Evolutionary conservation across 2,888 invertebrate genomes (phyloP), one percentile per base, ranked within the genome.

Genomic region (Automeris io): DNA sequence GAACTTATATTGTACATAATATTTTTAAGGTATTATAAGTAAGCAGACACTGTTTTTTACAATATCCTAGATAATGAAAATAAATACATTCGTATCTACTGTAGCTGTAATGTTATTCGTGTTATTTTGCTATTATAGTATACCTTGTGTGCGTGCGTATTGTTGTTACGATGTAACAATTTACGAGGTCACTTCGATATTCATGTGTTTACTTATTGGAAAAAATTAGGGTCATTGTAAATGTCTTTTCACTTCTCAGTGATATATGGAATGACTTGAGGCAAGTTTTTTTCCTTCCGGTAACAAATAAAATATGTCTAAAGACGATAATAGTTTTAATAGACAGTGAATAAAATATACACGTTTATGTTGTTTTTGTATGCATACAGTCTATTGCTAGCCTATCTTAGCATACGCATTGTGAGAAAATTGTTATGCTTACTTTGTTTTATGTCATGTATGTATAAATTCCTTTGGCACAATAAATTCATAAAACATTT

Each of bases 381-480:
- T 7, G 54, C 46, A 47, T 60, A 60, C 55, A 29, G 61, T 64
- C 51, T 63, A 22, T 66, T 73, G 77, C 78, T 76, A 72, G 68
- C 68, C 61, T 68, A 61, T 63, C 71, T 71, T 72, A 74, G 75
- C 78, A 79, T 76, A 64, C 57, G 70, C 71, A 74, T 74, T 74
- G 75, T 67, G 70, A 75, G 75, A 58, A 70, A 68, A 73, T 80
- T 73, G 70, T 76, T 80, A 78, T 80, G 83, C 83, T 85, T 85
- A 78, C 78, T 83, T 86, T 82, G 78, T 82, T 86, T 83, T 80
- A 81, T 81, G 80, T 82, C 79, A 81, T 78, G 72, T 80, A 82
- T 83, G 80, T 83, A 83, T 76, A 72, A 73, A 82, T 80, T 86
- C 77, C 72, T 83, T 82, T 83, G 82, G 82, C 85, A 85, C 82